These are phyloP conservation scores for Streptopelia turtur DNA, from an alignment of 2,797 vertebrate genomes.

Conservation along the genomic window DNA sequence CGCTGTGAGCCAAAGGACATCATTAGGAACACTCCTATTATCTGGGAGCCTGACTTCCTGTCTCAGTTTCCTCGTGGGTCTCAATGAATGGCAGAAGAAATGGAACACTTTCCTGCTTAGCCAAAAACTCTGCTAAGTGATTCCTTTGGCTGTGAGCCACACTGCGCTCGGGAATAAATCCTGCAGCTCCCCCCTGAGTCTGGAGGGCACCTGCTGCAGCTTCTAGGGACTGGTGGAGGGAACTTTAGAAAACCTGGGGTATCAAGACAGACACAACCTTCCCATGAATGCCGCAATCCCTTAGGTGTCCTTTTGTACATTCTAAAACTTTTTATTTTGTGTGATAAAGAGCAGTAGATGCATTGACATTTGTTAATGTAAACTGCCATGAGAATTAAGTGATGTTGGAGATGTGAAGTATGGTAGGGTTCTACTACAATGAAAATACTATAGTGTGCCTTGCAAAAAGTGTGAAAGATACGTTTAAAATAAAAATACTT, in stretches of 20 bases:
- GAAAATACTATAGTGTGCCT: background rate
- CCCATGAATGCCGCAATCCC: fast-evolving
- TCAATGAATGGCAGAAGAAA: constrained; percentile 60
- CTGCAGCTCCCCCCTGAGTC: constrained; percentile 37
- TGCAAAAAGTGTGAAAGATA: background rate
- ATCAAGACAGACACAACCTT: background rate
- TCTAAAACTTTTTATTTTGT: background rate
- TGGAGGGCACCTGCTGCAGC: constrained; percentile 6
- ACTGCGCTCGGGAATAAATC: background rate
- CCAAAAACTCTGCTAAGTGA: constrained; percentile 14
- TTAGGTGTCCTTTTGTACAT: background rate
- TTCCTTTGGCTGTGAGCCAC: constrained; percentile 2
- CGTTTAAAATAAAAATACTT: background rate
- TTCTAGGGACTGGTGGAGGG: background rate
- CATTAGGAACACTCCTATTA: constrained; percentile 61
- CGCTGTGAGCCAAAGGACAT: constrained; percentile 49
- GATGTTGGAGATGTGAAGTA: background rate
- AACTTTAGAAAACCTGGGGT: background rate
- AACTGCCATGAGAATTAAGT: background rate
- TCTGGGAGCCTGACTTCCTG: constrained; percentile 62
- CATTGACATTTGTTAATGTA: background rate
- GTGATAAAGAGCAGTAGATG: background rate
- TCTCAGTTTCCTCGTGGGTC: constrained; percentile 59
- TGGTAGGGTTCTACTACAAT: background rate
- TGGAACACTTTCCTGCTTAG: constrained; percentile 59